Conservation (phyloP, 2,888 invertebrate species). For the Oscheius myriophilus region DNA sequence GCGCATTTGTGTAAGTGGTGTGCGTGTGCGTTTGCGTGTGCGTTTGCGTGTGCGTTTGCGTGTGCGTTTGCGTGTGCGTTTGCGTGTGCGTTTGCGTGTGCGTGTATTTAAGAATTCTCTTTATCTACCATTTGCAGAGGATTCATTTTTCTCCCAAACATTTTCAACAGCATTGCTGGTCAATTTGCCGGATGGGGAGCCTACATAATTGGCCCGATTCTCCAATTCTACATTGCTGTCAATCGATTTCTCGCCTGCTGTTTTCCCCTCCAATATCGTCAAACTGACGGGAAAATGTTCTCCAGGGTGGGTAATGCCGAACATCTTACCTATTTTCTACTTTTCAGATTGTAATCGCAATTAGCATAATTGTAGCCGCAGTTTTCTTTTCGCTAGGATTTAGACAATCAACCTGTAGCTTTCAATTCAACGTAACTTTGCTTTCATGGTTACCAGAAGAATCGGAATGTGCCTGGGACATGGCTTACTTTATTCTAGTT, state of each 20-base stretch:
- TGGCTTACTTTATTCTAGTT: conserved; percentile 20
- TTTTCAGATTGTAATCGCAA: neutral
- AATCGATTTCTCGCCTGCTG: conserved; percentile 15
- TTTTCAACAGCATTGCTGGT: conserved; percentile 36
- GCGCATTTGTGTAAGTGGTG: conserved; percentile 17
- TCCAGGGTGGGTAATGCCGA: neutral
- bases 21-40: neutral
- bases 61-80: conserved; percentile 7
- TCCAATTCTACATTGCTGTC: conserved; percentile 23
- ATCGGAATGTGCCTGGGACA: conserved; percentile 12
- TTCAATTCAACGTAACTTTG: conserved; percentile 21
- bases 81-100: neutral
- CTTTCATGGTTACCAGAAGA: conserved; percentile 24
- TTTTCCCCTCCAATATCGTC: conserved; percentile 2
- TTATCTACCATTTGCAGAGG: conserved; percentile 7
- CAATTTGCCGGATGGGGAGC: conserved; percentile 48
- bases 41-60: neutral
- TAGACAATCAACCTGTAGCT: neutral
- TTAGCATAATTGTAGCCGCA: conserved; percentile 6
- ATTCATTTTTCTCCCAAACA: conserved; percentile 29
- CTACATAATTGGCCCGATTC: conserved; percentile 37
- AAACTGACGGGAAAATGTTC: conserved; percentile 9
- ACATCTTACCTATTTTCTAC: neutral
- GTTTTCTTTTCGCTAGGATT: conserved; percentile 11
- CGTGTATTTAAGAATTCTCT: neutral